Evolutionary conservation across 1,140 invertebrate species (phyloP).

Genomic region (Drosophila mojavensis): DNA sequence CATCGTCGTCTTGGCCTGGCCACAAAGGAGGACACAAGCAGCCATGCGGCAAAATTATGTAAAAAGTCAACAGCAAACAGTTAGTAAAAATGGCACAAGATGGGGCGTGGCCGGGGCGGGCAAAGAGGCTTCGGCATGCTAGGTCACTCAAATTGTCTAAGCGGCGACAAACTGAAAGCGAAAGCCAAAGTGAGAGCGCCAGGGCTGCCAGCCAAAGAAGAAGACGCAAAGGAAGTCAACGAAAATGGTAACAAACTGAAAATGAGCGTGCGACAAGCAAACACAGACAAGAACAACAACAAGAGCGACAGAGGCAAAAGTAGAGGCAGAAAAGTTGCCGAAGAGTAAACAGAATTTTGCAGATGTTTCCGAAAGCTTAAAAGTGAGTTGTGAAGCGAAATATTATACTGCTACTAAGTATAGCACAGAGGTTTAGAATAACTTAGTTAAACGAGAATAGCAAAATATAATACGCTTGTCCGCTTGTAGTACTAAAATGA

Average conservation of each 20-base stretch:
- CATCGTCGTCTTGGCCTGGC: slow-evolving; percentile 19
- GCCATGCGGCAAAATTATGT: slow-evolving; percentile 78
- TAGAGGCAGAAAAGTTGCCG: neutral
- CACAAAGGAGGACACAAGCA: slow-evolving; percentile 66
- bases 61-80: slow-evolving; percentile 74
- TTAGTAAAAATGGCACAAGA: slow-evolving; percentile 25
- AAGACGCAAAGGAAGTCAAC: slow-evolving; percentile 5
- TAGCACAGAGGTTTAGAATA: neutral
- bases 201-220: slow-evolving; percentile 24
- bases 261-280: slow-evolving; percentile 69
- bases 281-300: slow-evolving; percentile 26
- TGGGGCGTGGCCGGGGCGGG: neutral
- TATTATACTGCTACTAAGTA: neutral
- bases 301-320: neutral
- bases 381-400: neutral
- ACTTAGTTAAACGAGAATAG: neutral
- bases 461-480: too few species aligned
- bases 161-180: slow-evolving; percentile 70
- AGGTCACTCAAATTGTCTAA: slow-evolving; percentile 65
- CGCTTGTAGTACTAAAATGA: too few species aligned
- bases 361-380: slow-evolving; percentile 5
- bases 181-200: slow-evolving; percentile 60
- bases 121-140: neutral
- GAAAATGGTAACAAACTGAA: slow-evolving; percentile 45
- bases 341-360: slow-evolving; percentile 5